phyloP scores from a whole-genome alignment of 2,113 vertebrate species.

The Cyprinodon brontotheroides region DNA sequence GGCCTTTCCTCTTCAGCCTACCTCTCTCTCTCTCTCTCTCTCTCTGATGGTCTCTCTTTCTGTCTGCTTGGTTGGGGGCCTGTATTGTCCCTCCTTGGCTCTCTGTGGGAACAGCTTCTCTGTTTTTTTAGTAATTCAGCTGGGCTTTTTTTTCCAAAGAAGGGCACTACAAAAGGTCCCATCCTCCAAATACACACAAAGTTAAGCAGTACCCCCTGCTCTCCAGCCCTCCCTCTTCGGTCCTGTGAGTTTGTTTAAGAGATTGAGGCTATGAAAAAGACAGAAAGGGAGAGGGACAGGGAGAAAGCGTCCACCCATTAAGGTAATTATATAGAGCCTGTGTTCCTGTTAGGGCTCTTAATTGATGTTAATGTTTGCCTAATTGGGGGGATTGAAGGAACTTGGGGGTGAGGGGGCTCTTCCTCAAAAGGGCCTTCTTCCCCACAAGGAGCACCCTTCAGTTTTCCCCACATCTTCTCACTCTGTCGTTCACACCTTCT shows the following conservation, averaged over 20 bases:
- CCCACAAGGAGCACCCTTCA: slow-evolving; percentile 65
- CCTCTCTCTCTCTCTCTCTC: slow-evolving; percentile 74
- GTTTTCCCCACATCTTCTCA: slow-evolving; percentile 51
- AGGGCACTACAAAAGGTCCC: slow-evolving; percentile 90
- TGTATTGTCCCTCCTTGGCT: slow-evolving; percentile 39
- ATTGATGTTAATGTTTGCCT: slow-evolving; percentile 99
- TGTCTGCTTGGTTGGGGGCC: slow-evolving; percentile 50
- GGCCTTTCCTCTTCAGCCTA: slow-evolving; percentile 82
- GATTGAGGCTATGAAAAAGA: slow-evolving; percentile 68
- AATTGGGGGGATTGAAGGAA: slow-evolving; percentile 94
- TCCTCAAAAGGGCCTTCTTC: slow-evolving; percentile 63
- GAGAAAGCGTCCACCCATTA: slow-evolving; percentile 99
- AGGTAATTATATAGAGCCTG: slow-evolving; percentile 99
- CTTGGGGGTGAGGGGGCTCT: slow-evolving; percentile 71
- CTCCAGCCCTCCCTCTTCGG: slow-evolving; percentile 82
- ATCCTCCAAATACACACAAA: slow-evolving; percentile 15
- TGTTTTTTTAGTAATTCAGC: slow-evolving; percentile 99
- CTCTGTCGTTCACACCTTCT: slow-evolving; percentile 70
- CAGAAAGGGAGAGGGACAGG: slow-evolving; percentile 64
- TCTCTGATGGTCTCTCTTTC: slow-evolving; percentile 71
- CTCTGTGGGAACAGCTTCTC: slow-evolving; percentile 91
- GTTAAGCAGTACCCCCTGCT: slow-evolving; percentile 29
- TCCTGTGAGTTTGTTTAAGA: slow-evolving; percentile 77
- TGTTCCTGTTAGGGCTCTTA: slow-evolving; percentile 99
- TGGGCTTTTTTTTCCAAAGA: slow-evolving; percentile 91